A percentile compares a stretch with the other conserved stretches of the same genome.
phyloP scores from a whole-genome alignment of 2,113 vertebrate genomes.

The Gnathonemus longibarbis region DNA sequence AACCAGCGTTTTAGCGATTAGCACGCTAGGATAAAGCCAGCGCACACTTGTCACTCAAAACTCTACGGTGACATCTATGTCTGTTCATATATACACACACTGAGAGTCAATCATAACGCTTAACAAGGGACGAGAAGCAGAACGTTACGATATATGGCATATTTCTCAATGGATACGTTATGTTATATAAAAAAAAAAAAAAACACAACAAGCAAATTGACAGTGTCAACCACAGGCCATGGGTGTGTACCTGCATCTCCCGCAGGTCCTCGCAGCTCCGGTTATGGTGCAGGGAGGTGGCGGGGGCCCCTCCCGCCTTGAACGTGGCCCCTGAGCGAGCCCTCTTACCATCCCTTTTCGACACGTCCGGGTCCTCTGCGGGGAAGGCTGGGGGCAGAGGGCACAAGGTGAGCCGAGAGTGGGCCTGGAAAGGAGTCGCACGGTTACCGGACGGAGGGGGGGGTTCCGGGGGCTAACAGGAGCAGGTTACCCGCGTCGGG shows the following conservation, averaged over 20 bases:
- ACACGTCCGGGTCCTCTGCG: conserved; percentile 63
- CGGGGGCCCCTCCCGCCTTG: conserved; percentile 68
- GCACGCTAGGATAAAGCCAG: background rate
- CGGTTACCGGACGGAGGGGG: background rate
- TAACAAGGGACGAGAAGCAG: background rate
- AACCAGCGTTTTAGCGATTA: background rate
- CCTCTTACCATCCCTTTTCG: conserved; percentile 75
- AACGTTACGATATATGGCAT: background rate
- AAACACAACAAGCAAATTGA: background rate
- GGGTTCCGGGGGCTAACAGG: background rate
- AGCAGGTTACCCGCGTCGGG: conserved; percentile 63
- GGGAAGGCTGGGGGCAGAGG: background rate
- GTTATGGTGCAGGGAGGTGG: conserved; percentile 76
- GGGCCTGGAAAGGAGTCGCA: background rate
- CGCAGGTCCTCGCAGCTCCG: conserved; percentile 91
- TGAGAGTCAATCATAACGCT: background rate
- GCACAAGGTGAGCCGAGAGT: background rate
- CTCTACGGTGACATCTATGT: background rate
- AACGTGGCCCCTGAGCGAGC: conserved; percentile 85
- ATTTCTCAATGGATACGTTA: background rate
- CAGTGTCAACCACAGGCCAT: background rate
- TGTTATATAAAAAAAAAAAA: background rate
- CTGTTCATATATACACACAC: background rate
- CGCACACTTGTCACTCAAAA: background rate
- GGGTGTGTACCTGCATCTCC: conserved; percentile 71